A percentile compares a stretch with the other conserved stretches of the same genome.
phyloP scores from a whole-genome alignment of 2,113 vertebrate species.

The Oncorhynchus mykiss region DNA sequence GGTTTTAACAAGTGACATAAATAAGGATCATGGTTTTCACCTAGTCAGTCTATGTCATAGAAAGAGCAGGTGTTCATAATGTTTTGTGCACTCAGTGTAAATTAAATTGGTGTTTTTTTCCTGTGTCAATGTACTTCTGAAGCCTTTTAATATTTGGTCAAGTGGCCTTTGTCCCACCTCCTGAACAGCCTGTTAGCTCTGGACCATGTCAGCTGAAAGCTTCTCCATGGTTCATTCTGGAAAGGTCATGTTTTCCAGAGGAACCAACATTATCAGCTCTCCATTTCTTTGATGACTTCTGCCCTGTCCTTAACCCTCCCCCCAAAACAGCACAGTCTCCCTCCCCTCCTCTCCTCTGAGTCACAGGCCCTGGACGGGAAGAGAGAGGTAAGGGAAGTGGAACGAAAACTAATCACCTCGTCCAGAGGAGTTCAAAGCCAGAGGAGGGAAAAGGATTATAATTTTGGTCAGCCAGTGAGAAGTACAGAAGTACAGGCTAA shows the following conservation, averaged over 20 bases:
- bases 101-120: too few relatives aligned
- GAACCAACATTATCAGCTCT: neutral
- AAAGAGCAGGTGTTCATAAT: too few relatives aligned
- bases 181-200: neutral
- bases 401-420: constrained; percentile 9
- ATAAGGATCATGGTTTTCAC: too few relatives aligned
- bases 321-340: neutral
- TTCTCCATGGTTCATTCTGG: neutral
- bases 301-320: neutral
- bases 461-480: neutral
- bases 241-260: neutral
- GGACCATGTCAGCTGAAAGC: neutral
- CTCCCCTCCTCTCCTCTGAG: neutral
- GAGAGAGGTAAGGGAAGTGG: constrained; percentile 12
- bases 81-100: too few relatives aligned
- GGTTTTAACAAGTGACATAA: too few relatives aligned
- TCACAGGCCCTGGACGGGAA: neutral
- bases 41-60: too few relatives aligned
- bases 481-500: neutral
- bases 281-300: neutral
- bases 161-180: neutral
- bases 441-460: neutral
- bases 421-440: constrained; percentile 6
- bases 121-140: too few relatives aligned
- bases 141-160: neutral